phyloP scores from a whole-genome alignment of 2,888 invertebrate species.

The Clistopyga incitator region DNA sequence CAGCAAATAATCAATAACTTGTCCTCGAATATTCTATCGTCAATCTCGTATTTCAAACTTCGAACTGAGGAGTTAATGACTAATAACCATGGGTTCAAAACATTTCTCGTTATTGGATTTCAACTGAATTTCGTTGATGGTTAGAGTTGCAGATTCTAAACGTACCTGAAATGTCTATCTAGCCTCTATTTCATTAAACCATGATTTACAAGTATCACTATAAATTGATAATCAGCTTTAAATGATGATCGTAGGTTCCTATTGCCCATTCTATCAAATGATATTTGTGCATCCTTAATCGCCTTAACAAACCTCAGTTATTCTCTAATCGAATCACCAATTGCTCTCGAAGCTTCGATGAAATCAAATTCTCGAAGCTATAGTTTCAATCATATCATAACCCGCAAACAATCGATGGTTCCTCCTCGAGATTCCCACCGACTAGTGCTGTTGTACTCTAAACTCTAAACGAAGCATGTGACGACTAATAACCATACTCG shows the following conservation, averaged over 20 bases:
- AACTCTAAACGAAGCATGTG: constrained; percentile 32
- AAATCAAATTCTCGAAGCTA: constrained; percentile 12
- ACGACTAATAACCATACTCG: constrained; percentile 26
- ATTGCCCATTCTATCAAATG: background rate
- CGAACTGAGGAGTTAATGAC: no score
- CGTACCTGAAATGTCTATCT: no score
- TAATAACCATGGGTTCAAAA: no score
- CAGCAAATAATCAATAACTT: no score
- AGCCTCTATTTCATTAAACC: no score
- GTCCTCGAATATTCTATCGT: no score
- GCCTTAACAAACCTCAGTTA: constrained; percentile 10
- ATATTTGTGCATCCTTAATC: background rate
- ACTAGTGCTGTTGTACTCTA: constrained; percentile 2
- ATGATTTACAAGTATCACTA: no score
- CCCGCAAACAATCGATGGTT: constrained; percentile 5
- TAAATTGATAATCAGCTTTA: no score
- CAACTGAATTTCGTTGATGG: no score
- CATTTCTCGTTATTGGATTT: no score
- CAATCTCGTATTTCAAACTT: no score
- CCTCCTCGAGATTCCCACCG: background rate
- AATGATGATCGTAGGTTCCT: background rate
- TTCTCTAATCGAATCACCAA: background rate
- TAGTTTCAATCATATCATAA: background rate
- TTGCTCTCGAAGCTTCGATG: background rate
- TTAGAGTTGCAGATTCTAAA: no score